A percentile compares a stretch with the other conserved stretches of the same genome.
Conservation (phyloP, 2,797 vertebrate genomes). For the Artibeus jamaicensis region DNA sequence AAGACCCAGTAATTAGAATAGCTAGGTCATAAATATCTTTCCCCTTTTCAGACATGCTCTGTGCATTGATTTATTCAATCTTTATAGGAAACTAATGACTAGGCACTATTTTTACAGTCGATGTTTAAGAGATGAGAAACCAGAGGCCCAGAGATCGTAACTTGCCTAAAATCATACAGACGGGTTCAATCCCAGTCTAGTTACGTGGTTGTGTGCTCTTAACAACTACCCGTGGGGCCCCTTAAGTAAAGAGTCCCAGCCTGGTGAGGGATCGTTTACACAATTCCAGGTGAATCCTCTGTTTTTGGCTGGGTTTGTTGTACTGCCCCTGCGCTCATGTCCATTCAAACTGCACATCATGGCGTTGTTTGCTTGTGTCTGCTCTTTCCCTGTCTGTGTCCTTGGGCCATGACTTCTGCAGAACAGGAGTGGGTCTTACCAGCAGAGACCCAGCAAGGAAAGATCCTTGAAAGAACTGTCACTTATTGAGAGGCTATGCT, state of each 20-base stretch:
- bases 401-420: neutral
- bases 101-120: neutral
- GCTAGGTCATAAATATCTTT: neutral
- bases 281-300: neutral
- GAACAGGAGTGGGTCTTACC: neutral
- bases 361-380: neutral
- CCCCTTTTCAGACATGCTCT: slow-evolving; percentile 7
- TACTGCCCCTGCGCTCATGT: fast-evolving
- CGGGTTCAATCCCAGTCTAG: neutral
- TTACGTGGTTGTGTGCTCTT: neutral
- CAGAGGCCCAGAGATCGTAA: neutral
- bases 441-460: neutral
- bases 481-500: neutral
- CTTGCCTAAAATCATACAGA: neutral
- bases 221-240: neutral
- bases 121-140: slow-evolving; percentile 5
- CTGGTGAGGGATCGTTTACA: neutral
- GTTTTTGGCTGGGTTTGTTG: neutral
- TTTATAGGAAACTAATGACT: neutral
- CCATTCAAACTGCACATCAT: neutral
- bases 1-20: neutral
- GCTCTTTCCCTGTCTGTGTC: neutral
- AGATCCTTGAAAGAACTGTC: neutral
- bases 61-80: neutral
- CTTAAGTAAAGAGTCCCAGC: neutral